Evolutionary conservation across 2,797 vertebrate genomes (phyloP).

Genomic region (Rhynchotus rufescens): DNA sequence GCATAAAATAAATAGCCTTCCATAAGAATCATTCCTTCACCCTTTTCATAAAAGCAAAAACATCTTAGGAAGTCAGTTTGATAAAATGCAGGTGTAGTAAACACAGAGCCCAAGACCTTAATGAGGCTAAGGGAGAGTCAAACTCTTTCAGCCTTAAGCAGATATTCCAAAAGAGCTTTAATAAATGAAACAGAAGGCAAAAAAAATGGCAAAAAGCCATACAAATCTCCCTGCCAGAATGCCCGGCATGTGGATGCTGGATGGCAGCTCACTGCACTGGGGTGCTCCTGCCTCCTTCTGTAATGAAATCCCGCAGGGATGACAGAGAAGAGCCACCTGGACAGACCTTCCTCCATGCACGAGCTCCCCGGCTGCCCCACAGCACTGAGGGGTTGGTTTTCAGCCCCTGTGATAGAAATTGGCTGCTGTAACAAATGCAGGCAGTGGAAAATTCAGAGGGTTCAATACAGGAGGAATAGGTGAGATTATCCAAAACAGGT

Average conservation of each 20-base stretch:
- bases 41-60: background rate
- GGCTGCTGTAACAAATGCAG: background rate
- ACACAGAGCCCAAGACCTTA: constrained; percentile 17
- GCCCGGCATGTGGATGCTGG: background rate
- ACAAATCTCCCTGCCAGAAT: background rate
- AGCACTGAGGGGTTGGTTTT: background rate
- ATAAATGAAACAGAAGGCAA: background rate
- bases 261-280: background rate
- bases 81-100: constrained; percentile 32
- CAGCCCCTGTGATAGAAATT: background rate
- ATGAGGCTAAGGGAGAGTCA: constrained; percentile 30
- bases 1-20: constrained; percentile 20
- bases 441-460: background rate
- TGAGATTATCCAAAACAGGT: background rate
- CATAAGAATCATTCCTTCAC: background rate
- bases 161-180: constrained; percentile 18
- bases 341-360: background rate
- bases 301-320: background rate
- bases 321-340: background rate
- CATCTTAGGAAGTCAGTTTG: constrained; percentile 11
- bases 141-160: constrained; percentile 33
- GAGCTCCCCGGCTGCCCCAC: background rate
- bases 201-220: background rate
- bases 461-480: background rate
- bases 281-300: background rate